Conservation (phyloP, 2,888 invertebrate genomes). For the Cryptocephalus moraei region DNA sequence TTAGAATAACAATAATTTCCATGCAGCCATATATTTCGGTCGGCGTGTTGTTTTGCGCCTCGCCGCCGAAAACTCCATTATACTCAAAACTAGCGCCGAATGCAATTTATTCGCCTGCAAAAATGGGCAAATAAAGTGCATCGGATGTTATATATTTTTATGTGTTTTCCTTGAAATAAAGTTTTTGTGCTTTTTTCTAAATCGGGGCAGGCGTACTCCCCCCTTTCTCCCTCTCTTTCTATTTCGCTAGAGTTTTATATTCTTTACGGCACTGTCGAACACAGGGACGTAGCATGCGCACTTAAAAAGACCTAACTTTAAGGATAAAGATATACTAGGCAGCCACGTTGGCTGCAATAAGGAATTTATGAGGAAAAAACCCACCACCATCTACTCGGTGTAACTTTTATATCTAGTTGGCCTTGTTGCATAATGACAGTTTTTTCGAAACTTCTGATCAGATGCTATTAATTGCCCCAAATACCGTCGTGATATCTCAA, state of each 20-base stretch:
- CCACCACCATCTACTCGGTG: too few species aligned
- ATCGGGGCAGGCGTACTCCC: slow-evolving; percentile 11
- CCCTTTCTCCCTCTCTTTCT: not conserved
- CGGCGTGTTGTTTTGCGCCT: not conserved
- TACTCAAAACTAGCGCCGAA: slow-evolving; percentile 30
- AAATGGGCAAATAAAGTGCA: slow-evolving; percentile 35
- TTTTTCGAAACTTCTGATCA: too few species aligned
- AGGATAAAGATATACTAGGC: too few species aligned
- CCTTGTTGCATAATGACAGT: too few species aligned
- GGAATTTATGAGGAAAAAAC: too few species aligned
- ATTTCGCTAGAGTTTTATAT: not conserved
- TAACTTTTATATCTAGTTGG: too few species aligned
- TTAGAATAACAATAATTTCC: slow-evolving; percentile 23
- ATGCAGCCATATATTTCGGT: slow-evolving; percentile 16
- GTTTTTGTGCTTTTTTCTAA: slow-evolving; percentile 32
- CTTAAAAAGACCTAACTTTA: too few species aligned
- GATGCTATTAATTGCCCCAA: too few species aligned
- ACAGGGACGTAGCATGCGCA: not conserved
- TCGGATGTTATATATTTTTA: slow-evolving; percentile 39
- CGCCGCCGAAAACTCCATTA: slow-evolving; percentile 24
- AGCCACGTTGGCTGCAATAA: too few species aligned
- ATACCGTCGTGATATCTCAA: too few species aligned
- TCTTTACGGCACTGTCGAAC: not conserved
- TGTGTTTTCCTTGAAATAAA: slow-evolving; percentile 37
- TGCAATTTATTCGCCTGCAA: slow-evolving; percentile 29